Evolutionary conservation across 2,797 vertebrate genomes (phyloP).

Genomic region (Halcyon smyrnensis): DNA sequence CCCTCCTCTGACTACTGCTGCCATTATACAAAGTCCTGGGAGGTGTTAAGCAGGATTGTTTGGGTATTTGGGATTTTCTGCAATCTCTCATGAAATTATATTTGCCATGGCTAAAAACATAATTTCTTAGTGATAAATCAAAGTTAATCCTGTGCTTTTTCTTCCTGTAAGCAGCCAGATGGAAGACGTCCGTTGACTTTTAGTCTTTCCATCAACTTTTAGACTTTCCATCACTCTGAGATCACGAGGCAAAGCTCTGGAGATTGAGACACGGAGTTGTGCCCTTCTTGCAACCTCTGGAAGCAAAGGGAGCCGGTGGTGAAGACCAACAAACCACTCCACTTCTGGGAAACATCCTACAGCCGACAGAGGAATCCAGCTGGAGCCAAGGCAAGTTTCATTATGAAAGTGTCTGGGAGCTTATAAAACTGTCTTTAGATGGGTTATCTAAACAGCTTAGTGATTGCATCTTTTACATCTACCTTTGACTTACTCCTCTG

Average conservation of each 20-base stretch:
- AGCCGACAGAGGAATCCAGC: not conserved
- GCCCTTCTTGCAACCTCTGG: not conserved
- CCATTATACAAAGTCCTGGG: not conserved
- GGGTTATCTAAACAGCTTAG: not conserved
- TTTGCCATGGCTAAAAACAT: accelerated
- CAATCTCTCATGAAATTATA: not conserved
- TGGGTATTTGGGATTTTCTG: not conserved
- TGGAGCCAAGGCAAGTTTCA: not conserved
- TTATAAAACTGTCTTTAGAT: not conserved
- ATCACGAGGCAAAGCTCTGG: not conserved
- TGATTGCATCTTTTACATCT: not conserved
- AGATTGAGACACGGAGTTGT: accelerated
- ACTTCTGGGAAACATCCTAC: not conserved
- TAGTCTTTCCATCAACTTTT: not conserved
- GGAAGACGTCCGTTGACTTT: not conserved
- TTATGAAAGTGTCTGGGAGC: not conserved
- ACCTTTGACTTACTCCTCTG: not conserved
- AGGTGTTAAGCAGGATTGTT: not conserved
- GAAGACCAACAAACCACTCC: not conserved
- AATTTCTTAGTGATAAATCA: not conserved
- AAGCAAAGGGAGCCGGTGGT: not conserved
- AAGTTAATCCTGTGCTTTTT: not conserved
- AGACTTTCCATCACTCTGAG: not conserved
- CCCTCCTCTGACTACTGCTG: not conserved
- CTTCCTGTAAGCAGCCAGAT: accelerated